Base-by-base conservation (phyloP, 2,113 vertebrate genomes). In the Hiodon alosoides region DNA sequence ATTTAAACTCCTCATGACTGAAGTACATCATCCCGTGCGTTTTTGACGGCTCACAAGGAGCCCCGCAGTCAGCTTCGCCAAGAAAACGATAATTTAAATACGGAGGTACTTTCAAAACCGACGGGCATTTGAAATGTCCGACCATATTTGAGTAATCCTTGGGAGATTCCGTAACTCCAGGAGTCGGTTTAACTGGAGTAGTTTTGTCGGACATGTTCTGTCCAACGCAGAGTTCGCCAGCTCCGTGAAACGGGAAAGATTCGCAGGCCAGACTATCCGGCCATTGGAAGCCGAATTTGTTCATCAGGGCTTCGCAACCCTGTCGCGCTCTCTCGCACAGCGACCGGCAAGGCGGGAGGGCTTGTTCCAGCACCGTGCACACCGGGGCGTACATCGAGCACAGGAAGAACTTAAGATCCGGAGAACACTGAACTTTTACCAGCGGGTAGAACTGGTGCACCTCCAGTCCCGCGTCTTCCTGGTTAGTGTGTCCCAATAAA, bases 261-360 rank as follows among this genome's bases (percentile, higher is more conserved):
- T 92, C 90, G 76, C 90, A 92, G 72, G 89, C 87, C 95, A 95
- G 90, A 59, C 87, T 94, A 83, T 95, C 94, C 4, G 94, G 94
- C 94, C 94, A 95, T 91, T 95, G 94, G 89, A 95, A 95, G 76
- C 94, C 94, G 84, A 95, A 95, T 89, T 95, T 95, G 84, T 95
- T 95, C 94, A 95, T 95, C 65, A 95, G 94, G 81, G 94, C 94
- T 86, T 95, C 94, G 83, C 94, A 95, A 67, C 90, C 90, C 73
- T 89, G 90, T 72, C 90, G 82, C 72, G 90, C 90, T 71, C 89
- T 85, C 80, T 92, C 90, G 79, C 90, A 92, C 0, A 92, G 85
- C 13, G 88, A 91, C 70, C 90, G 83, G 79, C 90, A 92, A 3
- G 90, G 90, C 3, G 90, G 90, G 76, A 92, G 84, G 4, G 90